Base-by-base conservation (phyloP, 2,113 vertebrate genomes). In the Pardalotus punctatus region DNA sequence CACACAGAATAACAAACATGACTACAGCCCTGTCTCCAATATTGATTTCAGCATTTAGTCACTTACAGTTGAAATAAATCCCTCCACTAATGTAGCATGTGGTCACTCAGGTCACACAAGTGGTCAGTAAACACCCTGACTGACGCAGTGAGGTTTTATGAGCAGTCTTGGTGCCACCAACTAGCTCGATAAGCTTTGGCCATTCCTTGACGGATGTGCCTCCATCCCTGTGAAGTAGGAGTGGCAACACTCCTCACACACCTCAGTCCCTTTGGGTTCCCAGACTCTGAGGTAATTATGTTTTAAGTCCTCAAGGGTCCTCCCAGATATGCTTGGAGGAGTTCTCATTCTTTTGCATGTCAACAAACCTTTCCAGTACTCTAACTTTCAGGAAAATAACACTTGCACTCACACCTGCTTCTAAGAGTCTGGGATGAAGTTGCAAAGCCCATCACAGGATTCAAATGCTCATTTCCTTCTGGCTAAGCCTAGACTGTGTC, bases 151-250 rank as follows among this genome's bases (percentile, higher is more conserved):
- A 72, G 28, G 6, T 72, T 80, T 74, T 33, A 40, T 42, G 27
- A 72, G 43, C 54, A 47, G 12, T 18, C 40, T 65, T 60, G 29
- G 20, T 60, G 28, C 11, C 24, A 56, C 10, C 23, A 42, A 10
- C 4, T 17, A 54, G 14, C 10, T 85, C 51, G 21, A 21, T 12
- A 33, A 61, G 4, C 27, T 28, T 70, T 73, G 54, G 28, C 31
- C 0, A 0, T 53, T 73, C 61, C n/a, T 13, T 3, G 0, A 31
- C 1, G 5, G 42, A 62, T 7, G 22, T 5, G 31, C 13, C 13
- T 51, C n/a, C 28, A 43, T 19, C n/a, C 21, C 20, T 5, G 9
- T 1, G 2, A 29, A 66, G 24, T 8, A 70, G 24, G 25, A 71
- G 5, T 16, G 2, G 7, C 2, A 40, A 47, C 33, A 33, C 2